Evolutionary conservation across 2,888 invertebrate species (phyloP).

Genomic region (Leucophenga montana): DNA sequence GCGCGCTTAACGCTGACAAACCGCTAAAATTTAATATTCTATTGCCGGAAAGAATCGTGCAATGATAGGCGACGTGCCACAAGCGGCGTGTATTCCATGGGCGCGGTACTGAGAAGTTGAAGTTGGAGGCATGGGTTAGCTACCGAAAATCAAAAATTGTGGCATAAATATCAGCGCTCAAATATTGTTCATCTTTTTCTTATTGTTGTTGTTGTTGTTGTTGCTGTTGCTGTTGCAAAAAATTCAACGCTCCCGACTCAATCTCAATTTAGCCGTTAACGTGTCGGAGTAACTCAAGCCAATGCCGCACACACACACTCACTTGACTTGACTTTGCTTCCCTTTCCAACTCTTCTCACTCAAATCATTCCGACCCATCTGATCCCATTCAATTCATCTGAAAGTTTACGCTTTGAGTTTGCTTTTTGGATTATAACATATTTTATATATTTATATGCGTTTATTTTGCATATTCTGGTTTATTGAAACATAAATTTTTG

Average conservation of each 20-base stretch:
- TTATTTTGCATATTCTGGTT: constrained; percentile 13
- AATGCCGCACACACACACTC: not conserved
- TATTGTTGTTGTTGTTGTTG: not conserved
- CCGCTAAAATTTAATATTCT: constrained; percentile 2
- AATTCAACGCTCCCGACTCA: too few relatives aligned
- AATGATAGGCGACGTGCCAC: not conserved
- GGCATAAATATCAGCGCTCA: constrained; percentile 22
- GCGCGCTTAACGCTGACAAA: not conserved
- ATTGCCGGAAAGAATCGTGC: not conserved
- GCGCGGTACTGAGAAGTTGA: too few relatives aligned
- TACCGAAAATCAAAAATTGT: constrained; percentile 21
- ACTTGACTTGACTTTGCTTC: not conserved
- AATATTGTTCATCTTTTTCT: too few relatives aligned
- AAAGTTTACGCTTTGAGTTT: not conserved
- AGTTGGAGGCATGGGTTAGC: not conserved
- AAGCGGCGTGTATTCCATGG: too few relatives aligned
- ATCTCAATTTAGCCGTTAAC: too few relatives aligned
- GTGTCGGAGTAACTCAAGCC: not conserved
- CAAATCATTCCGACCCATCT: too few relatives aligned
- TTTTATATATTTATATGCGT: constrained; percentile 18
- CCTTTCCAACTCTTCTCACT: too few relatives aligned
- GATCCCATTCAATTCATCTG: too few relatives aligned
- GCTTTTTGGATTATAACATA: constrained; percentile 23
- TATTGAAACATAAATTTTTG: constrained; percentile 13
- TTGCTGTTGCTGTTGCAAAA: not conserved